Conservation (phyloP, 1,140 invertebrate species). For the Temnothorax curvispinosus region DNA sequence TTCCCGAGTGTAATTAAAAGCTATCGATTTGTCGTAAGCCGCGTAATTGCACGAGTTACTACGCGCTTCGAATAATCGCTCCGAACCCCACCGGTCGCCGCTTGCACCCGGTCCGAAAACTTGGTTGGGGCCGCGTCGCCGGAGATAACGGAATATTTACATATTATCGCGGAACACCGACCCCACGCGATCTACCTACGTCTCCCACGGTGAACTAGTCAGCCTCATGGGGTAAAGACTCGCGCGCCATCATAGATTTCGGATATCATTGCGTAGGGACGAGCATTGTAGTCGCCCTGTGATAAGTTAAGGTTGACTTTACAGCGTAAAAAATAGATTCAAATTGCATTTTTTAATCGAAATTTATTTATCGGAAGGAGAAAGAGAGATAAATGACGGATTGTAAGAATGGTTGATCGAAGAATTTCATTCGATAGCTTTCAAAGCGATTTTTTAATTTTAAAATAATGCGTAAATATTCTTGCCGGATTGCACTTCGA, state of each 20-base stretch:
- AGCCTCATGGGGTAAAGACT: conserved; percentile 38
- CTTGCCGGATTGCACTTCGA: neutral
- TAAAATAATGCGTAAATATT: neutral
- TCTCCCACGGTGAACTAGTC: conserved; percentile 67
- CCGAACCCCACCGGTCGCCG: conserved; percentile 41
- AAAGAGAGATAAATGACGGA: neutral
- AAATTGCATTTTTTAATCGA: neutral
- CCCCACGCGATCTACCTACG: conserved; percentile 70
- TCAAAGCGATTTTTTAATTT: neutral
- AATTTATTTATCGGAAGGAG: neutral
- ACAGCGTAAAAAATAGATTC: neutral
- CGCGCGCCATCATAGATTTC: conserved; percentile 54
- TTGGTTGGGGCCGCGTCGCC: conserved; percentile 71
- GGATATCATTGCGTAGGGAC: conserved; percentile 56
- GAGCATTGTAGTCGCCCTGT: conserved; percentile 58
- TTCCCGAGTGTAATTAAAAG: conserved; percentile 82
- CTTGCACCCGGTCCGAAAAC: conserved; percentile 54
- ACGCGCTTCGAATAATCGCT: conserved; percentile 83
- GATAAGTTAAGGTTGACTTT: conserved; percentile 6
- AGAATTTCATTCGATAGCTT: neutral
- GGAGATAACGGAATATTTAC: conserved; percentile 85
- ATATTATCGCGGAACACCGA: conserved; percentile 81
- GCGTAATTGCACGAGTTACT: conserved; percentile 85
- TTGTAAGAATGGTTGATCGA: neutral
- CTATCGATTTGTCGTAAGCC: conserved; percentile 85